Evolutionary conservation across 2,113 vertebrate species (phyloP).

Genomic region (Sus scrofa): T2T-Sscrofa CM000818.6:926501-927000

Average conservation of each 20-base stretch:
- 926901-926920: slow-evolving; percentile 48
- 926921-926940: not conserved
- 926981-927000: not conserved
- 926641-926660: slow-evolving; percentile 22
- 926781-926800: slow-evolving; percentile 12
- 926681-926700: not conserved
- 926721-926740: not conserved
- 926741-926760: not conserved
- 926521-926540: slow-evolving; percentile 3
- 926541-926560: not conserved
- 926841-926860: not conserved
- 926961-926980: slow-evolving; percentile 37
- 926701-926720: not conserved
- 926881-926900: slow-evolving; percentile 18
- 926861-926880: not conserved
- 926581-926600: not conserved
- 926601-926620: not conserved
- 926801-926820: not conserved
- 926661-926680: not conserved
- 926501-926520: not conserved
- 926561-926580: slow-evolving; percentile 45
- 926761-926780: not conserved
- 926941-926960: not conserved
- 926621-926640: slow-evolving; percentile 15
- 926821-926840: not conserved